Percentiles rank a stretch among this genome's conserved stretches.
Evolutionary conservation across 1,140 invertebrate genomes (phyloP).

Genomic region (Forficula auricularia): DNA sequence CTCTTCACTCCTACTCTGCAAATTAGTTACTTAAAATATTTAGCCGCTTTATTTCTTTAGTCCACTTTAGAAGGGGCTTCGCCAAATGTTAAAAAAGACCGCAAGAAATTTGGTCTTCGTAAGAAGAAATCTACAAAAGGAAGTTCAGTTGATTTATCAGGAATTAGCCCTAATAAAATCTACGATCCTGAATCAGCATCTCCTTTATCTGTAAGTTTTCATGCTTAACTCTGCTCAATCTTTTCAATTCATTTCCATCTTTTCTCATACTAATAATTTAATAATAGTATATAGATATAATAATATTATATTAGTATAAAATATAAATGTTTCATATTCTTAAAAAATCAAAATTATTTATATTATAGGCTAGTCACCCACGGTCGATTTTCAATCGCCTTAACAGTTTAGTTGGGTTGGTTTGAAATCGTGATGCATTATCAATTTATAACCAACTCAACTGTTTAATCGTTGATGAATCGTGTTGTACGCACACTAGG

Average conservation of each 20-base stretch:
- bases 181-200: slow-evolving; percentile 19
- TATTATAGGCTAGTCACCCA: no score
- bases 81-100: slow-evolving; percentile 45
- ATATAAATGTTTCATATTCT: no score
- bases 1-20: no score
- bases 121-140: slow-evolving; percentile 45
- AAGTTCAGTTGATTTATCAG: slow-evolving; percentile 36
- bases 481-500: no score
- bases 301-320: no score
- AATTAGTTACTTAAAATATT: background rate
- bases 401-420: no score
- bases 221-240: background rate
- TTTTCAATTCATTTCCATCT: background rate
- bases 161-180: slow-evolving; percentile 20
- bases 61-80: slow-evolving; percentile 34
- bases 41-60: slow-evolving; percentile 12
- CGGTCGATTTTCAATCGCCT: no score
- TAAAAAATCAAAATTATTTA: no score
- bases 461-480: no score
- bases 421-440: no score
- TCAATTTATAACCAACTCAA: no score
- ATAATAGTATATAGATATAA: no score
- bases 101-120: slow-evolving; percentile 46
- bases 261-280: background rate
- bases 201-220: slow-evolving; percentile 23